Conservation (phyloP, 2,113 vertebrate genomes). For the Butorides virescens region DNA sequence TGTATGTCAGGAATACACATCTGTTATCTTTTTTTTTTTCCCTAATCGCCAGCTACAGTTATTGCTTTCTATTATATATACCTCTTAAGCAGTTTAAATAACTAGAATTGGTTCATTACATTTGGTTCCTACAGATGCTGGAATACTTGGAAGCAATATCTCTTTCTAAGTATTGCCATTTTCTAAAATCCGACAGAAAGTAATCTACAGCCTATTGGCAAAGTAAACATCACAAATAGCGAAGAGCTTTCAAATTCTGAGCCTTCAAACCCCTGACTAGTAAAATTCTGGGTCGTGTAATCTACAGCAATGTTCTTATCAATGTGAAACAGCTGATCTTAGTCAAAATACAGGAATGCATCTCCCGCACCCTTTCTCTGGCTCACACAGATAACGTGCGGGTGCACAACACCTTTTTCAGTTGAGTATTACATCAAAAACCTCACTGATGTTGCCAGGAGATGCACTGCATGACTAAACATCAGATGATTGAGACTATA, state of each 20-base stretch:
- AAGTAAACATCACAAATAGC: not conserved
- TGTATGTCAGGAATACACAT: not conserved
- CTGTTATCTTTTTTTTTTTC: not conserved
- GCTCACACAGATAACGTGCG: not conserved
- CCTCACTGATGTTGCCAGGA: not conserved
- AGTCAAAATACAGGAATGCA: not conserved
- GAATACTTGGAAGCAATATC: not conserved
- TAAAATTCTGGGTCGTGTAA: not conserved
- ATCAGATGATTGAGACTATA: not conserved
- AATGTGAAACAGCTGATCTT: not conserved
- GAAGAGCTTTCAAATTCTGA: not conserved
- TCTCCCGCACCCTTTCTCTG: not conserved
- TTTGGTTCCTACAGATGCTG: not conserved
- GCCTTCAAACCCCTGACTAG: not conserved
- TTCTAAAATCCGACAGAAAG: not conserved
- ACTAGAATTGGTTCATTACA: not conserved
- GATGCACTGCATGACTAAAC: not conserved
- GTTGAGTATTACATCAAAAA: not conserved
- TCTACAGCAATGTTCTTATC: not conserved
- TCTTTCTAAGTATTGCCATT: not conserved
- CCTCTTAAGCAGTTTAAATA: not conserved
- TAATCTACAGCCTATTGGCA: not conserved
- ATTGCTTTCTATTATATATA: not conserved
- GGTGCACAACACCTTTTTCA: not conserved
- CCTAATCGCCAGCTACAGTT: not conserved